Evolutionary conservation across 1,140 invertebrate genomes (phyloP), one percentile per base, ranked within the genome.

Genomic region (Metopolophium dirhodum): DNA sequence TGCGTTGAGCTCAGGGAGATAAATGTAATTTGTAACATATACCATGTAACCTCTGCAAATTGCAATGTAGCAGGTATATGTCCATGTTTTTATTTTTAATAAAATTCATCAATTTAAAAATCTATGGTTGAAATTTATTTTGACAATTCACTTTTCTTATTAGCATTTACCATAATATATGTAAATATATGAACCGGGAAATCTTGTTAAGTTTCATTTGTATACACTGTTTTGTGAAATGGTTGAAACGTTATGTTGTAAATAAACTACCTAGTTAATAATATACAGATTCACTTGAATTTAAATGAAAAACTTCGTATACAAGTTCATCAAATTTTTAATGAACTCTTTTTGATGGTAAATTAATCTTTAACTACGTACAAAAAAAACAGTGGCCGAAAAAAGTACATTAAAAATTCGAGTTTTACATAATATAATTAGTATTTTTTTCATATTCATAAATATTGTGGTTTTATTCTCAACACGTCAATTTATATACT

Each of bases 151-250:
- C 20, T 89, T 89, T 54, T 23, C n/a, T 89, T 54, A 51, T 89
- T 89, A 51, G 49, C 87, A 54, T 87, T 89, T 89, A 51, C n/a
- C 49, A 54, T 87, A 77, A 77, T 41, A 47, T 87, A 89, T 89
- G 47, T 6, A 37, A 37, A 89, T 54, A 11, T 23, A 37, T 35
- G 2, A 23, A 35, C 47, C 2, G 1, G 87, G 87, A 54, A 37
- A 54, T 89, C 49, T 54, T 37, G 49, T 54, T 89, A 54, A 89
- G 49, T 54, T 51, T 54, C 35, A 23, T 89, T 89, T 54, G 87
- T 54, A 54, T 89, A 89, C 9, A 23, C 49, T 51, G 49, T 54
- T 20, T 20, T 9, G 51, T 35, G 87, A 18, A 54, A 54, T 54
- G 9, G 49, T 54, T 51, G 22, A 9, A 37, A 89, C 49, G n/a